Base-by-base conservation (phyloP, 2,888 invertebrate species). In the Tortrix viridana region DNA sequence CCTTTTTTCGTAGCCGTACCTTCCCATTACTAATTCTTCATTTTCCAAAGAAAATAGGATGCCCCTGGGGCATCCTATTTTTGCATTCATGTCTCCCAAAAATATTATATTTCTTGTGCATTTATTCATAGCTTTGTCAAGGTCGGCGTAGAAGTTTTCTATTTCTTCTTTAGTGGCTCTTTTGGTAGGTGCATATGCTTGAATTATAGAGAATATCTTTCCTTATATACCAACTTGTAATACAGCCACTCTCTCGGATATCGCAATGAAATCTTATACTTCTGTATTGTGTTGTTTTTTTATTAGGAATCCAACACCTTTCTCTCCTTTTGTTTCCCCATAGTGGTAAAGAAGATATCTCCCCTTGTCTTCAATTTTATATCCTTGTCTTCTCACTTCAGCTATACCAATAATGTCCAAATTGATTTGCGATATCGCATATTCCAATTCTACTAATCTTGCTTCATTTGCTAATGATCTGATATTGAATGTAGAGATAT, bases 321-420 rank as follows among this genome's bases (percentile, higher is more conserved):
- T 49, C 18, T 61, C 41, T 22, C 54, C 60, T 47, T 56, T 56
- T 37, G 43, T 52, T 43, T 2, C 12, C 18, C 52, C 63, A 44
- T 52, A 57, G 19, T 44, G 47, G 16, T 63, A 63, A 5, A 57
- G 57, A 6, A 20, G 37, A 19, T 63, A 52, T 1, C 20, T 23
- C 14, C 57, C 63, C 52, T 38, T 63, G 16, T 46, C 57, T 57
- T 57, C 63, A 37, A 57, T 63, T 38, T 32, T 44, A 52, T 57
- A 57, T 2, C 57, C 57, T 57, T 50, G 12, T 50, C 52, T 57
- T 37, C 59, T 58, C 43, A 22, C 37, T 56, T 56, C 50, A 1
- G n/a, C 14, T 46, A 57, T 14, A 2, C 49, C 58, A 5, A 60
- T 60, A 16, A 60, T 60, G 22, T 60, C 23, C 53, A 47, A 60